Base-by-base conservation (phyloP, 2,888 invertebrate species). In the Rotaria macrura region DNA sequence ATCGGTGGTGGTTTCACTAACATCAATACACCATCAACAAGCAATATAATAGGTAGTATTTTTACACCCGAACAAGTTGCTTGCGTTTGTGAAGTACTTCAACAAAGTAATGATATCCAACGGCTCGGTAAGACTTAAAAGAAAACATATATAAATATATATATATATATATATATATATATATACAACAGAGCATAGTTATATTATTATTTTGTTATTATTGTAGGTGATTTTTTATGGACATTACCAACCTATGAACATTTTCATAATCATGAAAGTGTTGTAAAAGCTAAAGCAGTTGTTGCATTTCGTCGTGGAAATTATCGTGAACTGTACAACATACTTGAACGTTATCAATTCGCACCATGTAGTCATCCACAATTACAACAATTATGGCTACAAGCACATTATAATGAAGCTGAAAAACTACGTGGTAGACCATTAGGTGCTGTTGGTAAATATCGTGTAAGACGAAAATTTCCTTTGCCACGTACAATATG, bases 31-130 rank as follows among this genome's bases (percentile, higher is more conserved):
- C 65, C 65, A 29, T 17, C 65, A 34, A 34, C 34, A 65, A 65
- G 34, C 65, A 65, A 65, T 65, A 34, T 34, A 79, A 43, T 79
- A 40, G 79, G 79, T 43, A 79, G 43, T n/a, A 43, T 79, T n/a
- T 97, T 97, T 93, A 97, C 97, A 89, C 96, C 96, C 93, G 97
- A 97, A 92, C 97, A 99, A 92, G 97, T 99, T 90, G 96, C 97
- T 88, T 98, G 97, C 92, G 97, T 98, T 87, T 99, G 98, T 92
- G 98, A 99, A 93, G 95, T 96, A 90, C 92, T 98, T 74, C 95
- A 96, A 90, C 96, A 97, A 90, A 94, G 95, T 88, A 97, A 97
- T 87, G 96, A 97, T 92, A 96, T 98, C 90, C 98, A 98, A 92
- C 93, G 97, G 87, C 93, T 65, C 65, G 65, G 65, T 65, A 65